Evolutionary conservation across 2,113 vertebrate species (phyloP).

Genomic region (Stomatorhinus ivindoensis): DNA sequence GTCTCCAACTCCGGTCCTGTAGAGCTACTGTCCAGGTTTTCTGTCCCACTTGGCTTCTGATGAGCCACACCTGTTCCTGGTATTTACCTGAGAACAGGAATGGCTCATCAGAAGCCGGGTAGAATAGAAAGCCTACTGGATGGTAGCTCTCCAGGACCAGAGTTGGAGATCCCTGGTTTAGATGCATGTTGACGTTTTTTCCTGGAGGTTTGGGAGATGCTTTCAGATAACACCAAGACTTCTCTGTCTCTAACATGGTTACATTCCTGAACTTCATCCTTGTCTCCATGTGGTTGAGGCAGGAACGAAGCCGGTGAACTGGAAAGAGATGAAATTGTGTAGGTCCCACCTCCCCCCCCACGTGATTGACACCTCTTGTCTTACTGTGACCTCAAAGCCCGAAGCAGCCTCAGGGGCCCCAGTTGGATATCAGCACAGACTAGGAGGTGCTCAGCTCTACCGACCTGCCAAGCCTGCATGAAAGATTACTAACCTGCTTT

Average conservation of each 20-base stretch:
- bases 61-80: no score
- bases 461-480: not conserved
- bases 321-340: not conserved
- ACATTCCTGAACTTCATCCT: not conserved
- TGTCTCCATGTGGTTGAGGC: not conserved
- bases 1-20: no score
- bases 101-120: no score
- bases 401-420: not conserved
- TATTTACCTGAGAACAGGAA: no score
- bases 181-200: not conserved
- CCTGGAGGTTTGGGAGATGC: not conserved
- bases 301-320: not conserved
- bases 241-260: not conserved
- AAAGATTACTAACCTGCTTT: slow-evolving; percentile 4
- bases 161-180: no score
- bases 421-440: not conserved
- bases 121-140: no score
- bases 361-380: not conserved
- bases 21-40: no score
- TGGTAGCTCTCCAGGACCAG: no score
- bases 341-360: not conserved
- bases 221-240: not conserved
- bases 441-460: not conserved
- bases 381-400: not conserved
- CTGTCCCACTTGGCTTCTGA: no score